Evolutionary conservation across 2,888 invertebrate genomes (phyloP), one percentile per base, ranked within the genome.

Genomic region (Seira musarum): DNA sequence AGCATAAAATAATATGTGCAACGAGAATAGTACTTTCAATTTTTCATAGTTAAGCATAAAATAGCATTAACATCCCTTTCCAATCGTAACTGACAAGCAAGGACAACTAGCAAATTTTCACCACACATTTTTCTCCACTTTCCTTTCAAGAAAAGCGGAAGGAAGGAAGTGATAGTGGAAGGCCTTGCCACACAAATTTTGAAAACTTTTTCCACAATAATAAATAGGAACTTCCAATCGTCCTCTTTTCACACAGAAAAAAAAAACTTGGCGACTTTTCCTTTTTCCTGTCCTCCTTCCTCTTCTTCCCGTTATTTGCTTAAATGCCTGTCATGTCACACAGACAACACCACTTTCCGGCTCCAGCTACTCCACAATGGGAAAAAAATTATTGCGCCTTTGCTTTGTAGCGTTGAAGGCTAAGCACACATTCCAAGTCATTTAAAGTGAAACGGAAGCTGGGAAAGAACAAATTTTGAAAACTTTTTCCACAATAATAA

Each of bases 301-400:
- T 72, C 68, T 49, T 46, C 77, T 70, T 76, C 72, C 80, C 65
- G 73, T 69, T 64, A 73, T 80, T 80, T 80, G 73, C 80, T 73
- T 66, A 65, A 64, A 40, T 68, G 68, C 72, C 73, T 80, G 80
- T 80, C 80, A 80, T 80, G 80, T 80, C 80, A 73, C 73, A 66
- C 80, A 40, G 40, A 40, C 40, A n/a, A n/a, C n/a, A 64, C 21
- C 69, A 73, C 68, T 79, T 79, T 72, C 79, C 79, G 79, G 72
- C 24, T 46, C 24, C 64, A 53, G 22, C 35, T 30, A 25, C 25
- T 17, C 17, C 17, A 57, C 1, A 49, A 24, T 6, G 21, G 24
- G 30, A 49, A 19, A 67, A 67, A 67, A 65, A 19, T n/a, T n/a
- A n/a, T n/a, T n/a, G n/a, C n/a, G n/a, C n/a, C n/a, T n/a, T n/a